Percentiles rank a stretch among this genome's conserved stretches.
These are phyloP conservation scores for Micromys minutus DNA, from an alignment of 2,113 vertebrate species.

Conservation along the genomic window DNA sequence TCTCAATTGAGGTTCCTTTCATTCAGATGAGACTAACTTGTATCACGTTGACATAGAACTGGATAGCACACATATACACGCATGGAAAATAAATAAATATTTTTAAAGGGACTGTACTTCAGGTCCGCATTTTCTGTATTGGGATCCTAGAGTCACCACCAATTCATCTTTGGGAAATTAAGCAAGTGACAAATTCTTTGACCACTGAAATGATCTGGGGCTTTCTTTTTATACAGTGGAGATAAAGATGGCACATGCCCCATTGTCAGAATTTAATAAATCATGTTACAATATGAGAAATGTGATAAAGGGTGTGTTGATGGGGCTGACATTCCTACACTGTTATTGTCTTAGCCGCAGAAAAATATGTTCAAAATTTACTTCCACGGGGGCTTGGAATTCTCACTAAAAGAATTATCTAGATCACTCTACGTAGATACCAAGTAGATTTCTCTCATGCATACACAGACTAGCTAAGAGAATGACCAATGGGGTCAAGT, in stretches of 20 bases:
- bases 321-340: neutral
- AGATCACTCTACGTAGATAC: neutral
- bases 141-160: neutral
- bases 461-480: neutral
- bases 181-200: conserved; percentile 23
- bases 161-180: neutral
- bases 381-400: neutral
- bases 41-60: neutral
- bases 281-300: neutral
- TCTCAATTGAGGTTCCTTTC: neutral
- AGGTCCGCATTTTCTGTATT: neutral
- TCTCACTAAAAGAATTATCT: neutral
- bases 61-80: neutral
- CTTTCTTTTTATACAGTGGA: neutral
- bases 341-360: neutral
- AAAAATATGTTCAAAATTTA: neutral
- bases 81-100: neutral
- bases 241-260: neutral
- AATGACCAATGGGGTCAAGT: neutral
- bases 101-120: neutral
- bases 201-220: neutral
- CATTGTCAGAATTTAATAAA: neutral
- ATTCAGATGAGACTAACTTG: neutral
- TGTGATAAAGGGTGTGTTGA: neutral
- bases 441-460: neutral